Conservation (phyloP, 1,140 invertebrate species). For the Procambarus clarkii region DNA sequence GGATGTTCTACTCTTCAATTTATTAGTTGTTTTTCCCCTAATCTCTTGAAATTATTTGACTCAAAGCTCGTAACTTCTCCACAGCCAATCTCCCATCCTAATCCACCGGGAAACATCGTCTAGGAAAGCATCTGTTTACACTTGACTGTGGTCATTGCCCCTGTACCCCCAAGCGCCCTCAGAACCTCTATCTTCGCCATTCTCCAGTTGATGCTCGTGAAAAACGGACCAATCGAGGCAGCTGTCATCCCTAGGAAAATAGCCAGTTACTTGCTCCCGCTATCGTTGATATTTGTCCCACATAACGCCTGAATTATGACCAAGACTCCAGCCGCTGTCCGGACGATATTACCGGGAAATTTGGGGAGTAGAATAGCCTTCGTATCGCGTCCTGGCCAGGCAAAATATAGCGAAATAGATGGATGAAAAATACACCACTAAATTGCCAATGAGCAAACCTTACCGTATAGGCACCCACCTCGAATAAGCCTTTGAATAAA, state of each 20-base stretch:
- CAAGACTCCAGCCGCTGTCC: not conserved
- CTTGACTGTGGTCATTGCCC: not conserved
- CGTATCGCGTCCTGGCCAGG: constrained; percentile 14
- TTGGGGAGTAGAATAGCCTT: constrained; percentile 25
- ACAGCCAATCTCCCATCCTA: no score
- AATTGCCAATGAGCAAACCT: constrained; percentile 31
- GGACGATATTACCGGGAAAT: constrained; percentile 24
- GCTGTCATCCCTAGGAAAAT: constrained; percentile 32
- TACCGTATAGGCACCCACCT: constrained; percentile 45
- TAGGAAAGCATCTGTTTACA: not conserved
- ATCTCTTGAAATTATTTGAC: no score
- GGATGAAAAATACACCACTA: constrained; percentile 50
- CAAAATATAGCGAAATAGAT: constrained; percentile 38
- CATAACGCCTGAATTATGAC: constrained; percentile 31
- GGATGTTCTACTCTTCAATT: no score
- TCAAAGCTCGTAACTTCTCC: no score
- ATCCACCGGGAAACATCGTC: no score
- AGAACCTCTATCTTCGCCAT: not conserved
- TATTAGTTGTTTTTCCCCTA: no score
- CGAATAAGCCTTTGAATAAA: constrained; percentile 70
- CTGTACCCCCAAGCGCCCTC: not conserved
- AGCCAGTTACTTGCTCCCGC: constrained; percentile 29
- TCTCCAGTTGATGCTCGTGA: constrained; percentile 4
- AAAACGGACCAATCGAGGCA: constrained; percentile 53
- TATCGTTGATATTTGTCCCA: constrained; percentile 48